Evolutionary conservation across 2,113 vertebrate species (phyloP).

Genomic region (human (Homo sapiens)): GRCh38 chr14:103973001-103973500

Average conservation of each 20-base stretch:
- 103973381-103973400: background rate
- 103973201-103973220: background rate
- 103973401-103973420: background rate
- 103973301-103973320: background rate
- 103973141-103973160: background rate
- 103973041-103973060: background rate
- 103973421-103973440: background rate
- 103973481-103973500: no score
- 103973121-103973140: background rate
- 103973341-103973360: background rate
- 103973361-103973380: background rate
- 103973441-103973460: background rate
- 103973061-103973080: accelerated
- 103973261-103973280: background rate
- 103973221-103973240: background rate
- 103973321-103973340: background rate
- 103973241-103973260: background rate
- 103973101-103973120: no score
- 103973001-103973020: background rate
- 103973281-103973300: background rate
- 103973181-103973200: background rate
- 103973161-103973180: background rate
- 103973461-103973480: background rate
- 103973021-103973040: background rate
- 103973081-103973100: background rate